phyloP scores from a whole-genome alignment of 2,888 invertebrate species.

The Drosophila algonquin region DNA sequence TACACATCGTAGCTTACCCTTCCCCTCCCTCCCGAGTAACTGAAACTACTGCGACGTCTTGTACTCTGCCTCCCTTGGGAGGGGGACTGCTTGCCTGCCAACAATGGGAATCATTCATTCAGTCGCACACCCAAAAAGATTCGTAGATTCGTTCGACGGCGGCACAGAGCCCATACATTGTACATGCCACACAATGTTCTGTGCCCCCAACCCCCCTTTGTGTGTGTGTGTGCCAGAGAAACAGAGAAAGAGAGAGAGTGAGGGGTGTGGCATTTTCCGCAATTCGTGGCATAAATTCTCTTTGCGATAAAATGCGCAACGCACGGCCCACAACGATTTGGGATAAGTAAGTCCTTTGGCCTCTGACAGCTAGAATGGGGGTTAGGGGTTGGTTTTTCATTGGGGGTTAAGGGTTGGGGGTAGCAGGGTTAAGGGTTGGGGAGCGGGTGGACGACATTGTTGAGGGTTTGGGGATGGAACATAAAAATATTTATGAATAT shows the following conservation, averaged over 20 bases:
- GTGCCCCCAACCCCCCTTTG: constrained; percentile 2
- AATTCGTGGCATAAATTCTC: constrained; percentile 63
- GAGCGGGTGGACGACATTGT: too few relatives aligned
- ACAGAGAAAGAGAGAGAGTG: not conserved
- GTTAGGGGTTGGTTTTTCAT: constrained; percentile 10
- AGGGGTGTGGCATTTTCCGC: constrained; percentile 67
- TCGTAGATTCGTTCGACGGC: constrained; percentile 21
- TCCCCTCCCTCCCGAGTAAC: constrained; percentile 11
- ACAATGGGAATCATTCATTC: constrained; percentile 74
- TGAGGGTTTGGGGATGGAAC: constrained; percentile 4
- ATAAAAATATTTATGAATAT: constrained; percentile 31
- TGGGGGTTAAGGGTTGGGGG: not conserved
- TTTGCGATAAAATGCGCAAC: constrained; percentile 73
- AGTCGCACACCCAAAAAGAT: constrained; percentile 51
- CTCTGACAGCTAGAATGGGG: constrained; percentile 15
- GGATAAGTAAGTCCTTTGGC: constrained; percentile 34
- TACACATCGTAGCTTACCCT: not conserved
- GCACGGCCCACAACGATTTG: constrained; percentile 28
- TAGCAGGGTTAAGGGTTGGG: not conserved
- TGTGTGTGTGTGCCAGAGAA: not conserved
- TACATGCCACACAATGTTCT: constrained; percentile 14
- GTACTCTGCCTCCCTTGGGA: not conserved
- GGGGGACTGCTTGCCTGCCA: constrained; percentile 35
- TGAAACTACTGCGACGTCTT: constrained; percentile 40
- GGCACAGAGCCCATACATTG: constrained; percentile 44